A percentile compares a stretch with the other conserved stretches of the same genome.
phyloP scores from a whole-genome alignment of 1,140 invertebrate genomes.

The Leguminivora glycinivorella region DNA sequence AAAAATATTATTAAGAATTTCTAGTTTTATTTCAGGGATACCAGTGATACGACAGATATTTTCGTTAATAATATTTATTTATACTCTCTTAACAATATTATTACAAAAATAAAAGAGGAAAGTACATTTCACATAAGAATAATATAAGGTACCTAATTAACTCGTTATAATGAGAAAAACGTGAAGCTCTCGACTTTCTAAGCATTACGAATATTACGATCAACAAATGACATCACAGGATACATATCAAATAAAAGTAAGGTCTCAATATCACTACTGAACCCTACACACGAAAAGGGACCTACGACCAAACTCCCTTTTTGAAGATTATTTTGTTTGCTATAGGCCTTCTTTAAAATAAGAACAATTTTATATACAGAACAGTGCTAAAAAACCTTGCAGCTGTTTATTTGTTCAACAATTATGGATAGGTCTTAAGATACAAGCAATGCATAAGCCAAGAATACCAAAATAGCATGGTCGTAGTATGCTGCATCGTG shows the following conservation, averaged over 20 bases:
- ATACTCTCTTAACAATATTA: constrained; percentile 29
- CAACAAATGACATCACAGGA: not conserved
- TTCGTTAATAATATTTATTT: constrained; percentile 27
- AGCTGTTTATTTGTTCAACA: no score
- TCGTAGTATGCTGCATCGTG: no score
- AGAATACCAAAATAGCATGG: no score
- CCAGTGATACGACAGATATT: not conserved
- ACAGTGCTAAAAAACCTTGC: no score
- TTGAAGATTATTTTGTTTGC: not conserved
- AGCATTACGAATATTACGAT: not conserved
- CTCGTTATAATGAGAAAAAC: constrained; percentile 20
- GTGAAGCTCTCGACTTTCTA: constrained; percentile 8
- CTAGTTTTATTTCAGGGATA: not conserved
- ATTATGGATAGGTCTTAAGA: no score
- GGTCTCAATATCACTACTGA: not conserved
- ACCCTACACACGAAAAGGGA: no score
- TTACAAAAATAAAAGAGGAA: constrained; percentile 21
- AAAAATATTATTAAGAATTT: constrained; percentile 32
- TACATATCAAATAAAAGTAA: not conserved
- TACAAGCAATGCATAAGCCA: no score
- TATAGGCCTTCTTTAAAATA: not conserved
- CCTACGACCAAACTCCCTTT: not conserved
- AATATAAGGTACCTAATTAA: constrained; percentile 28
- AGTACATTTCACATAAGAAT: constrained; percentile 28
- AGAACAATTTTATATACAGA: not conserved